Evolutionary conservation across 2,797 vertebrate genomes (phyloP).

Genomic region (Pristis pectinata): DNA sequence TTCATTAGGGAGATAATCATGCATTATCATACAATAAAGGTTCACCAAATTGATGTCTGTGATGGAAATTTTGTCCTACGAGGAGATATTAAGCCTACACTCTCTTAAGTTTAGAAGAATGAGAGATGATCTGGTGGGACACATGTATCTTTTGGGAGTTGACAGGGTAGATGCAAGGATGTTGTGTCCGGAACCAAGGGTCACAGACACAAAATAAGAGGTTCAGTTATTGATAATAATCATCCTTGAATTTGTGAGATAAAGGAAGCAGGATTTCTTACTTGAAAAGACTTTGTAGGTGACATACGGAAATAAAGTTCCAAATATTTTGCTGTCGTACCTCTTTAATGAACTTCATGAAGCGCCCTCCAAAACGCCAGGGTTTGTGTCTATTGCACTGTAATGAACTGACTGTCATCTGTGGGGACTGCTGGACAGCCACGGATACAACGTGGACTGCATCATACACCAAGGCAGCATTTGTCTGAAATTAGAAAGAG

Average conservation of each 20-base stretch:
- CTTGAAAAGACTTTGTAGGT: no score
- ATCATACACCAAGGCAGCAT: conserved; percentile 93
- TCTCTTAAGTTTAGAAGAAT: no score
- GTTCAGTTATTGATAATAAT: no score
- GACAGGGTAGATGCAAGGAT: no score
- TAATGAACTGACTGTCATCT: conserved; percentile 94
- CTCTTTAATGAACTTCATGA: conserved; percentile 95
- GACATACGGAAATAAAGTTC: neutral
- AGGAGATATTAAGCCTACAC: no score
- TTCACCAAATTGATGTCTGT: neutral
- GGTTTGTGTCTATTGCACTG: conserved; percentile 96
- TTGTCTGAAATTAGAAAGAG: conserved; percentile 70
- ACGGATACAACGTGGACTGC: conserved; percentile 94
- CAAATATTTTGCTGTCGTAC: conserved; percentile 51
- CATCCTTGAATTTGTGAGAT: no score
- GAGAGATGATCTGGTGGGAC: no score
- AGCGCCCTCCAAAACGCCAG: conserved; percentile 92
- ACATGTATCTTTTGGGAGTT: no score
- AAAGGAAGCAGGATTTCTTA: no score
- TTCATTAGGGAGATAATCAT: neutral
- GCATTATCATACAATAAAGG: neutral
- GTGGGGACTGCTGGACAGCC: conserved; percentile 92
- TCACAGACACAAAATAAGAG: no score
- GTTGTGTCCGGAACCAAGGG: no score
- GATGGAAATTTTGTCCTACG: no score